These are phyloP conservation scores for Ammodytes marinus DNA, from an alignment of 2,113 vertebrate genomes.

Conservation along the genomic window DNA sequence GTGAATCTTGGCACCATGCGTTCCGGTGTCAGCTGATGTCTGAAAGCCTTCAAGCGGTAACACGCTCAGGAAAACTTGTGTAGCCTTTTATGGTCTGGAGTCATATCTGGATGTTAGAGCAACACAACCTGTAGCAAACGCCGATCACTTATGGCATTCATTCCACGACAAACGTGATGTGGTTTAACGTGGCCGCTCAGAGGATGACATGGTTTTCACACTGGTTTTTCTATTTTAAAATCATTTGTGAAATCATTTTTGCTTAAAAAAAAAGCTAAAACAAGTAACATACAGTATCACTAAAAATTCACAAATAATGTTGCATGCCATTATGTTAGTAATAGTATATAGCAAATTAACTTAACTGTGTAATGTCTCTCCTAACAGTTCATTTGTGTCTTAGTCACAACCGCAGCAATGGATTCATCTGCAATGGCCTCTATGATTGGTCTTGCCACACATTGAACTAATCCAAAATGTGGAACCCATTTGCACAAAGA, in stretches of 20 bases:
- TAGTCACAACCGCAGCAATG: neutral
- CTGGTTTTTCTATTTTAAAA: neutral
- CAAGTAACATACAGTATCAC: neutral
- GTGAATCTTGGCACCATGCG: constrained; percentile 2
- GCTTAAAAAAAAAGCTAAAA: neutral
- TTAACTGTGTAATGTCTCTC: neutral
- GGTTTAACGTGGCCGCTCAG: constrained; percentile 71
- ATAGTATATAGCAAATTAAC: neutral
- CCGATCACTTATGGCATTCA: constrained; percentile 1
- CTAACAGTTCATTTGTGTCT: too few species aligned
- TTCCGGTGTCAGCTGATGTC: neutral
- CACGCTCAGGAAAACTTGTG: constrained; percentile 32
- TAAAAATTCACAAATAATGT: neutral
- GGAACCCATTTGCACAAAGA: neutral
- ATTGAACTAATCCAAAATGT: constrained; percentile 30
- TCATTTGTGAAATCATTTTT: neutral
- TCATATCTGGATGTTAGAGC: constrained; percentile 2
- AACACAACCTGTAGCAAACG: constrained; percentile 39
- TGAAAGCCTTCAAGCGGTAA: constrained; percentile 2
- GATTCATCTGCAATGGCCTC: constrained; percentile 23
- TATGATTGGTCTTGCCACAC: constrained; percentile 11
- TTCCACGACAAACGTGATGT: constrained; percentile 36
- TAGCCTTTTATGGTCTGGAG: neutral
- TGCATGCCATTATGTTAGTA: neutral
- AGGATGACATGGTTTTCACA: constrained; percentile 12